phyloP scores from a whole-genome alignment of 2,888 invertebrate species.

The Athalia circularis region DNA sequence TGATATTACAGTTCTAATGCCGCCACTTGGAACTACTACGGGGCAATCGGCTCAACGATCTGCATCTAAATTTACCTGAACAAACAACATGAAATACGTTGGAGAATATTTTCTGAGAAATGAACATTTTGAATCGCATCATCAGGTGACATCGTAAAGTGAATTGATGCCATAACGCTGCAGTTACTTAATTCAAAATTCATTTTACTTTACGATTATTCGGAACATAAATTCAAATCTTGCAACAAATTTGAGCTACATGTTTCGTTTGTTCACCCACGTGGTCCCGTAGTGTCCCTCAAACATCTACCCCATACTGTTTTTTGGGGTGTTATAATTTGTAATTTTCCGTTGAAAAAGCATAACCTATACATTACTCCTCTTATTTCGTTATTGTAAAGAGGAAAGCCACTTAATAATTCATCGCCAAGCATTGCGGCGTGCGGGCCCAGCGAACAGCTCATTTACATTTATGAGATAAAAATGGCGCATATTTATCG shows the following conservation, averaged over 20 bases:
- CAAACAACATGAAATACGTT: slow-evolving; percentile 4
- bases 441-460: slow-evolving; percentile 49
- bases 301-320: slow-evolving; percentile 35
- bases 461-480: slow-evolving; percentile 58
- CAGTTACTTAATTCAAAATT: too few species aligned
- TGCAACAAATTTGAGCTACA: background rate
- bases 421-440: slow-evolving; percentile 49
- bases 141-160: too few species aligned
- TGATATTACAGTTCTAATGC: slow-evolving; percentile 48
- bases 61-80: slow-evolving; percentile 42
- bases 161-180: too few species aligned
- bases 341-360: slow-evolving; percentile 51
- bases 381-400: slow-evolving; percentile 53
- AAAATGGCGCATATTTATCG: slow-evolving; percentile 54
- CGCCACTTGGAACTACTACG: slow-evolving; percentile 31
- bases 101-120: background rate
- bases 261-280: background rate
- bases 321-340: slow-evolving; percentile 50
- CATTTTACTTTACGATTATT: too few species aligned
- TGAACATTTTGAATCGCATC: background rate
- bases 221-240: too few species aligned
- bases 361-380: slow-evolving; percentile 49
- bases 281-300: background rate
- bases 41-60: slow-evolving; percentile 24
- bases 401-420: slow-evolving; percentile 56